Evolutionary conservation across 2,888 invertebrate species (phyloP).

Genomic region (Axea sp.): DNA sequence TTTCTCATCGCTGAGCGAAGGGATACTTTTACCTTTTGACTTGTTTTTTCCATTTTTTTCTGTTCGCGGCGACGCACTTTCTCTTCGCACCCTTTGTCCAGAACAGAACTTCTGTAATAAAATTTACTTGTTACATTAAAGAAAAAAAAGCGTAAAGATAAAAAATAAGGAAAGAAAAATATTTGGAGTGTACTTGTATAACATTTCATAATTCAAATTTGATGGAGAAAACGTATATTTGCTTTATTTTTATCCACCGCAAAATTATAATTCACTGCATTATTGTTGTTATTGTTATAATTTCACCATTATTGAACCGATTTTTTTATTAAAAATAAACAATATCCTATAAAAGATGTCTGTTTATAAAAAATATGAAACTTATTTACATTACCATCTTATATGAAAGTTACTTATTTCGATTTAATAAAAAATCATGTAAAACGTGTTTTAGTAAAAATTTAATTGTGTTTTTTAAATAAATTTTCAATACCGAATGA

Average conservation of each 20-base stretch:
- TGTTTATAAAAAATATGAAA: neutral
- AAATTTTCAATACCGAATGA: too few species aligned
- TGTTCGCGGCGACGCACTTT: conserved; percentile 68
- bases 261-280: conserved; percentile 48
- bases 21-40: conserved; percentile 38
- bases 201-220: conserved; percentile 62
- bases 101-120: conserved; percentile 63
- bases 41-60: conserved; percentile 51
- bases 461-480: too few species aligned
- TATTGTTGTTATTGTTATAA: neutral
- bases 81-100: conserved; percentile 70
- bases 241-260: conserved; percentile 60
- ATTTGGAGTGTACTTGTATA: conserved; percentile 67
- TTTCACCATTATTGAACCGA: conserved; percentile 2
- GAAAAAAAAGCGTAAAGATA: conserved; percentile 55
- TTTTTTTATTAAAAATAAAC: conserved; percentile 10
- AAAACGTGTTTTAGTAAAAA: too few species aligned
- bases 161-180: too few species aligned
- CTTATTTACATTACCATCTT: neutral
- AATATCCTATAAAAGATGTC: conserved; percentile 1
- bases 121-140: conserved; percentile 67
- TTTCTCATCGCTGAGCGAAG: conserved; percentile 49
- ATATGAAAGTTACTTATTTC: neutral
- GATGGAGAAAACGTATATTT: conserved; percentile 75
- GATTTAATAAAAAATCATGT: neutral